Evolutionary conservation across 1,140 invertebrate species (phyloP), one percentile per base, ranked within the genome.

Genomic region (Stegodyphus mimosarum): DNA sequence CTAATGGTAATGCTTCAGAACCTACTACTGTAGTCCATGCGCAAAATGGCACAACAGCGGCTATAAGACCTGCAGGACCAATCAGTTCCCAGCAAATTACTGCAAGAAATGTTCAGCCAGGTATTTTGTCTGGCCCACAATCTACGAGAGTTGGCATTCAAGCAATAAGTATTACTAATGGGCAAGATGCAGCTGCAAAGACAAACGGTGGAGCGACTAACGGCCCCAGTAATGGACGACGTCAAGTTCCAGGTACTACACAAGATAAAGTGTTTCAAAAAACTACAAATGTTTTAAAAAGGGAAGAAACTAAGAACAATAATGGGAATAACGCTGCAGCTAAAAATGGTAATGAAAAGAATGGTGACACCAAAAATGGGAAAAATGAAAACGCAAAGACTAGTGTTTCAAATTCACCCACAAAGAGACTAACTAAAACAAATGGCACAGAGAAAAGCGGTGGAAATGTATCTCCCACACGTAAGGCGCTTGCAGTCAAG

Each of bases 221-320:
- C n/a, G 70, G 70, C 9, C 7, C 52, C n/a, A 60, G 33, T 5
- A 86, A 86, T 55, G 69, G 55, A 7, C 9, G 33, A 5, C 64
- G 13, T 53, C 74, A 17, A 15, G 5, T 6, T 9, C 49, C 33
- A n/a, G 50, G 10, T 7, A 63, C 49, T 15, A 17, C 11, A 64
- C 66, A 77, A 66, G 75, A 86, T 17, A 77, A 86, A 52, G 83
- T 86, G 0, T 77, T 78, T 52, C 7, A 49, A 13, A 86, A 77
- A 17, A 74, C 81, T 1, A 53, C 81, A 6, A 84, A 84, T 18
- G 81, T 72, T 7, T 70, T 84, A 33, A 86, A 71, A 52, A 78
- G 75, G 18, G 83, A 86, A 86, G 83, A 86, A 64, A 60, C 74
- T 4, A 84, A 84, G 13, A 79, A 79, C 15, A 66, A 63, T 7